Evolutionary conservation across 2,797 vertebrate genomes (phyloP), one percentile per base, ranked within the genome.

Genomic region (Acanthopagrus latus): DNA sequence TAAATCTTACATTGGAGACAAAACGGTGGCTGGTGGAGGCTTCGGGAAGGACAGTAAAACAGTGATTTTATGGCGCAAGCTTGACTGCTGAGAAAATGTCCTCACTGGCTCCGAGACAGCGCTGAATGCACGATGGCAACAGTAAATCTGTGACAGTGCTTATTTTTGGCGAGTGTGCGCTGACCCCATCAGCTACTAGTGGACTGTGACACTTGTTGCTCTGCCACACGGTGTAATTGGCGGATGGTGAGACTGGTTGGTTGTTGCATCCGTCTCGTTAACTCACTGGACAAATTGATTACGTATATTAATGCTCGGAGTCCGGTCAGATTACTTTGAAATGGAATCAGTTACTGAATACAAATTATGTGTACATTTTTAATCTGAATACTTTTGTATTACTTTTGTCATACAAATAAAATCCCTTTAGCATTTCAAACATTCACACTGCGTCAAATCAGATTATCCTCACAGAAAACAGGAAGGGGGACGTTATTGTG

Each of bases 1-100:
- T 92, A 90, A 92, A 90, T 91, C 80, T 88, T 71, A 51, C 78
- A 63, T 58, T 59, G 58, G 74, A 86, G 85, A 91, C 84, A 83
- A 88, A 90, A 81, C 27, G 13, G 60, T 57, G 81, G 64, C 78
- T 64, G 57, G 52, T 51, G 23, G 64, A 80, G 66, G 74, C 82
- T 84, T 81, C 55, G 50, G 80, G 82, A 78, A 70, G 78, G 78
- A 86, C 71, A 56, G 82, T 87, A 83, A 86, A 81, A 81, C 74
- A 67, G 66, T 69, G 74, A 72, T 88, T 93, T 93, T 86, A 90
- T 85, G 69, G 80, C 58, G 71, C 16, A 70, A 80, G 64, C 50
- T 73, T 52, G 69, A 88, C 76, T 58, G 66, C 46, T 67, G 74
- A 90, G 73, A 88, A 84, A 88, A 71, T 64, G 79, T 64, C 47